Base-by-base conservation (phyloP, 2,888 invertebrate species). In the Papilio gigon region DNA sequence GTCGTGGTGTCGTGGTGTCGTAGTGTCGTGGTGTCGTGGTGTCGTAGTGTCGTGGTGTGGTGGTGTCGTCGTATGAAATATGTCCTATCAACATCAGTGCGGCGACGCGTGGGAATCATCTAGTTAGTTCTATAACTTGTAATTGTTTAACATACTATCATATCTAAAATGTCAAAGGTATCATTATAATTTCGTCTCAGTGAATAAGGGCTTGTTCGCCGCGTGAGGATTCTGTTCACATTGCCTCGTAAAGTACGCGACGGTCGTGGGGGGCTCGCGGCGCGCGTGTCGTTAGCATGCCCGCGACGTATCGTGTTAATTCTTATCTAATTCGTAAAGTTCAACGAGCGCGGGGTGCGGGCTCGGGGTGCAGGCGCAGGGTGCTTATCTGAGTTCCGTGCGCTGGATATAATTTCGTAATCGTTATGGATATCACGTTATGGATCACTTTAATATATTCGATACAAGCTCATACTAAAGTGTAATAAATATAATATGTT, bases 241-340 rank as follows among this genome's bases (percentile, higher is more conserved):
- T 33, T 30, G 5, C 2, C n/a, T 53, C 53, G 9, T 56, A 17
- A 58, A 22, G 27, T 14, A 27, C 22, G 20, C 9, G 20, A 11
- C 20, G 20, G 44, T 44, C 11, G 44, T 1, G 5, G 14, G 14
- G 50, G 33, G 33, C 33, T 5, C 8, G 58, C 33, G 27, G 33
- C 33, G 33, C 33, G 58, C 33, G 20, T 20, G 30, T 22, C 59
- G 50, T 59, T 37, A 37, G 35, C 20, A 59, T 59, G 33, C 59
- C 6, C 37, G 25, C 60, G 25, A 60, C 37, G 60, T 60, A 60
- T 60, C 25, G 40, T 27, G 40, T 37, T 60, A 60, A 60, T 60
- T 60, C 60, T 60, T 60, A 60, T 60, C 60, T 60, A 25, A 60
- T 60, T 60, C 40, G 40, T 60, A 37, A 40, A 60, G 60, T 40